Evolutionary conservation across 2,888 invertebrate species (phyloP), one percentile per base, ranked within the genome.

Genomic region (Ypsolopha scabrella): DNA sequence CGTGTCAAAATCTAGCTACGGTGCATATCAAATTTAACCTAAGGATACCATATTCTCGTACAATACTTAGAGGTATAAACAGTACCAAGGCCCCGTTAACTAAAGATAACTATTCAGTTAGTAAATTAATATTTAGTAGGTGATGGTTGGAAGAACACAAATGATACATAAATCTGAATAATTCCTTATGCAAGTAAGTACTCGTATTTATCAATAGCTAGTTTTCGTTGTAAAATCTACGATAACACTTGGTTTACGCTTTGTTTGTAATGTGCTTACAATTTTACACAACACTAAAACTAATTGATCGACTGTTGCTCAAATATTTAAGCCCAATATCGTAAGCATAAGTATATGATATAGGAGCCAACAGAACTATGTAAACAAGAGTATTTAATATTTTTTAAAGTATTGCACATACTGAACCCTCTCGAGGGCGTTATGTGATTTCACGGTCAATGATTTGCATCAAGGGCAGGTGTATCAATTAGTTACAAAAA

Each of bases 181-280:
- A 43, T 43, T 43, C 14, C 43, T 43, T 43, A 43, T 9, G 43
- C 43, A 36, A 10, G 47, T 13, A 14, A 47, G 10, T 24, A 24
- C 24, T 35, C 11, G n/a, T 6, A 38, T 48, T 39, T 35, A 33
- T 50, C 33, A 13, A 46, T 43, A 50, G 9, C 43, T 43, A 50
- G 3, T 9, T 73, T 82, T 82, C 81, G 81, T 82, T 82, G 81
- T 81, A 81, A 79, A 80, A 79, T 77, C 77, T 79, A 79, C 75
- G 58, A 68, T 78, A 78, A 81, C 79, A 76, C 24, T 37, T 47
- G 47, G 13, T 14, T 37, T 37, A 14, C 8, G 35, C 36, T 9
- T 33, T n/a, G 35, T 49, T 49, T 41, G 9, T 24, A 46, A 46
- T n/a, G 13, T 33, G 24, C 33, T 33, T 43, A 24, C 11, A 9